These are phyloP conservation scores for Pandion haliaetus DNA, from an alignment of 2,113 vertebrate genomes.

Conservation along the genomic window DNA sequence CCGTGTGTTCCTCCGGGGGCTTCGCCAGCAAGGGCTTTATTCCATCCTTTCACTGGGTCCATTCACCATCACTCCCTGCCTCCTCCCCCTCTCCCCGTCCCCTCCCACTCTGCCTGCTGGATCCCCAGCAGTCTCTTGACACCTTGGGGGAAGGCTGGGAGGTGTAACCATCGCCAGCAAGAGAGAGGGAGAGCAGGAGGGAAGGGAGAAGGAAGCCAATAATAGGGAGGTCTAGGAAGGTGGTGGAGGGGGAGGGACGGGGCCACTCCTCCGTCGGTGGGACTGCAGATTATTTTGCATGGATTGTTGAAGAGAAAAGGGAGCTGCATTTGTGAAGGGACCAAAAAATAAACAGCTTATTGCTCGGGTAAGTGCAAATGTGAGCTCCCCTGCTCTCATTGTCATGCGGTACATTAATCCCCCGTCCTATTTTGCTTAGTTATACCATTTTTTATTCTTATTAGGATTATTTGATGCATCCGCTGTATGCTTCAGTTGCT, in stretches of 20 bases:
- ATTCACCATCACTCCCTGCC: conserved; percentile 35
- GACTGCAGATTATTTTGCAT: conserved; percentile 80
- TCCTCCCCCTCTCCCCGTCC: conserved; percentile 24
- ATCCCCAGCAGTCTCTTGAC: conserved; percentile 57
- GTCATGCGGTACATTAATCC: not conserved
- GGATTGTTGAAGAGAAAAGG: conserved; percentile 73
- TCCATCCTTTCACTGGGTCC: conserved; percentile 2
- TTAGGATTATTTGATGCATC: conserved; percentile 25
- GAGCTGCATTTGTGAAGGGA: conserved; percentile 45
- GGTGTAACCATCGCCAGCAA: conserved; percentile 30
- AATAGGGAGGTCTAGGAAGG: conserved; percentile 44
- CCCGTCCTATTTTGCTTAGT: not conserved
- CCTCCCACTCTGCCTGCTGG: conserved; percentile 42
- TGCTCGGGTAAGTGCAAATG: conserved; percentile 58
- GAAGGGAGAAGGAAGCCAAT: conserved; percentile 12
- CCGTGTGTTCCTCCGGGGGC: not conserved
- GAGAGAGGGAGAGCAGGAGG: not conserved
- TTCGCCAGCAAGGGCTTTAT: not conserved
- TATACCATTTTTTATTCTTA: not conserved
- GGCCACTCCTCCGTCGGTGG: conserved; percentile 62
- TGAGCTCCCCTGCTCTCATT: not conserved
- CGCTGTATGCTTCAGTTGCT: not conserved
- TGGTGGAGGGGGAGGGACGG: conserved; percentile 32
- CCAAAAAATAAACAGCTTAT: conserved; percentile 23
- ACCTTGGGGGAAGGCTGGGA: conserved; percentile 71